phyloP scores from a whole-genome alignment of 2,113 vertebrate genomes.

The Polypterus senegalus region DNA sequence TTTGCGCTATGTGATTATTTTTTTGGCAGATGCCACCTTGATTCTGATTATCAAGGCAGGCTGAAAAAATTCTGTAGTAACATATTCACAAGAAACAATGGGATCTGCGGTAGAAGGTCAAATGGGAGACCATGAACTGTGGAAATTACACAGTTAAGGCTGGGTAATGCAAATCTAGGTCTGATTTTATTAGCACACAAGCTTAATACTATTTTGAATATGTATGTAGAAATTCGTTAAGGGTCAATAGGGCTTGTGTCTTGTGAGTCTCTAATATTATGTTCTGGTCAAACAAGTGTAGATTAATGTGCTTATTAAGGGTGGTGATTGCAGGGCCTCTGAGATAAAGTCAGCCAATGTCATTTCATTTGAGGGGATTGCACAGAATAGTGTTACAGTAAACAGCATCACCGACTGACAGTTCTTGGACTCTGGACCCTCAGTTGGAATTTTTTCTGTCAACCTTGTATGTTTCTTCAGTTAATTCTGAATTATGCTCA shows the following conservation, averaged over 20 bases:
- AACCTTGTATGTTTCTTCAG: no score
- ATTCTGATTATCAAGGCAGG: neutral
- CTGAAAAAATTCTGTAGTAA: neutral
- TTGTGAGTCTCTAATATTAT: slow-evolving; percentile 1
- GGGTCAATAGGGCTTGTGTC: neutral
- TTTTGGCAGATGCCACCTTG: neutral
- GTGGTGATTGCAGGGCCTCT: neutral
- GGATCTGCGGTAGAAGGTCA: neutral
- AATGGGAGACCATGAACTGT: neutral
- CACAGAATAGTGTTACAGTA: no score
- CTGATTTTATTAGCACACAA: neutral
- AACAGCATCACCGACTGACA: no score
- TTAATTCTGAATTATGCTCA: no score
- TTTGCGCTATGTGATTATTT: neutral
- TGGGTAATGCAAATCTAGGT: neutral
- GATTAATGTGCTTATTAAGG: neutral
- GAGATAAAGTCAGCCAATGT: neutral
- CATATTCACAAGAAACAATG: neutral
- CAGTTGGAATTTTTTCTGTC: no score
- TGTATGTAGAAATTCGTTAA: neutral
- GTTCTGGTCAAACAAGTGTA: neutral
- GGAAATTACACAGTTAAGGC: neutral
- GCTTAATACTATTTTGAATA: neutral
- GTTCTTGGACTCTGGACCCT: no score
- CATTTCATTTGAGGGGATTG: no score